These are phyloP conservation scores for Parauchenoglanis ngamensis DNA, from an alignment of 2,797 vertebrate genomes.

Conservation along the genomic window DNA sequence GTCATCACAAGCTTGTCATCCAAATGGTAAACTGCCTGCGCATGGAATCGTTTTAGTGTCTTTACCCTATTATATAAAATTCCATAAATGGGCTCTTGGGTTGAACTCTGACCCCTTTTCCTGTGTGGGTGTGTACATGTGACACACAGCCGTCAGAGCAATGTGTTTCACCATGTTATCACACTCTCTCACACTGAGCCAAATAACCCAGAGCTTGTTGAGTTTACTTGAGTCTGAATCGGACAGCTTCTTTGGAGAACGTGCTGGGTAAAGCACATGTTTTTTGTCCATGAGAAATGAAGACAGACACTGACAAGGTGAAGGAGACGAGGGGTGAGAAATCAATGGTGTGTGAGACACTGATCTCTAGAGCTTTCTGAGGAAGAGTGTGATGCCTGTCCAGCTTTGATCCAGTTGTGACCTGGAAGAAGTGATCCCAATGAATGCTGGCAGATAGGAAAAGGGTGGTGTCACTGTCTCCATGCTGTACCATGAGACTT, in stretches of 20 bases:
- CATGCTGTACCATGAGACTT: constrained; percentile 29
- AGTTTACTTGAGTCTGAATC: background rate
- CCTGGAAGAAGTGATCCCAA: constrained; percentile 37
- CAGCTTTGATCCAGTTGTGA: constrained; percentile 28
- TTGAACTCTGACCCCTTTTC: constrained; percentile 34
- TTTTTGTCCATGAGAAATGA: constrained; percentile 3
- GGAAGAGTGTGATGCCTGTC: constrained; percentile 25
- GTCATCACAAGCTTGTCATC: constrained; percentile 39
- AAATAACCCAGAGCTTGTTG: constrained; percentile 22
- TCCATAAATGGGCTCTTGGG: constrained; percentile 28
- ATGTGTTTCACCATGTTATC: constrained; percentile 36
- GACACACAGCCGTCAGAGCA: constrained; percentile 29
- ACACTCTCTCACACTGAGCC: constrained; percentile 19
- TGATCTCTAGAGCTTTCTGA: constrained; percentile 23
- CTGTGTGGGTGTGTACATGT: constrained; percentile 31
- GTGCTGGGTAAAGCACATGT: background rate
- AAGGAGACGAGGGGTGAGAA: constrained; percentile 17
- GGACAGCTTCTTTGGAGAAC: background rate
- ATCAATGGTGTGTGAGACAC: constrained; percentile 5
- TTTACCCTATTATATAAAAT: constrained; percentile 37
- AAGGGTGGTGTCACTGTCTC: constrained; percentile 42
- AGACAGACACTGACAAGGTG: constrained; percentile 21
- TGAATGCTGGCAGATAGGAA: constrained; percentile 41
- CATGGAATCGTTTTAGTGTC: constrained; percentile 42
- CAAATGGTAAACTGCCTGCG: constrained; percentile 37